Conservation (phyloP, 2,888 invertebrate species). For the Drosophila eohydei region DNA sequence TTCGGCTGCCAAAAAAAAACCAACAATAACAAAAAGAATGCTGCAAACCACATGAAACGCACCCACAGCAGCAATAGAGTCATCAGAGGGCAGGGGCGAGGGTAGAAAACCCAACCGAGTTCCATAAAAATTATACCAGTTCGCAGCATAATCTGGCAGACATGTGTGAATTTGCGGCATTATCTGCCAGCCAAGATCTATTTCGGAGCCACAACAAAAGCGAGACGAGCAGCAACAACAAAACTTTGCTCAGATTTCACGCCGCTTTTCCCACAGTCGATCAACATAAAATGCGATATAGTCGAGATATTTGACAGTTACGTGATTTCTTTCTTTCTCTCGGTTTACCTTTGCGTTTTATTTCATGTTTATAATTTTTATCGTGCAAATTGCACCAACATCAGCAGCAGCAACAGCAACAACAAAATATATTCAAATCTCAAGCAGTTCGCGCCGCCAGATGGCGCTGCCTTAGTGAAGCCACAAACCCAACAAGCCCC, state of each 20-base stretch:
- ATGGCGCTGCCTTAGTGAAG: constrained; percentile 65
- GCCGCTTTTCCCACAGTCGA: constrained; percentile 77
- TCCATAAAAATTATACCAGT: constrained; percentile 58
- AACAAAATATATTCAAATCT: constrained; percentile 18
- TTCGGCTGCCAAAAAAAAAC: constrained; percentile 61
- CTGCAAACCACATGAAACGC: constrained; percentile 54
- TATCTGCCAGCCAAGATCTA: constrained; percentile 66
- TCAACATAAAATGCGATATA: constrained; percentile 76
- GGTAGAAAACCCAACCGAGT: constrained; percentile 37
- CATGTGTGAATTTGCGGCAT: constrained; percentile 74
- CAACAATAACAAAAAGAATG: constrained; percentile 36
- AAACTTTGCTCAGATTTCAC: constrained; percentile 42
- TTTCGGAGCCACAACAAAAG: constrained; percentile 37
- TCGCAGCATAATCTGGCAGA: constrained; percentile 77
- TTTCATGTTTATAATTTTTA: constrained; percentile 36
- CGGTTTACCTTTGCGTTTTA: constrained; percentile 37
- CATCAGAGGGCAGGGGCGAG: not conserved
- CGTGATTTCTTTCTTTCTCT: constrained; percentile 77
- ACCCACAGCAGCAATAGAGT: constrained; percentile 44
- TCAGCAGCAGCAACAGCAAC: constrained; percentile 17
- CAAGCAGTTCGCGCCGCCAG: constrained; percentile 48
- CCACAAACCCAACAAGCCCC: constrained; percentile 59
- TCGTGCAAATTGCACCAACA: constrained; percentile 54
- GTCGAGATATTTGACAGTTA: constrained; percentile 81
- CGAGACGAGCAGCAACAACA: constrained; percentile 35